Percentiles rank a stretch among this genome's conserved stretches.
Evolutionary conservation across 1,140 invertebrate genomes (phyloP).

Genomic region (Drosophila ambigua): DNA sequence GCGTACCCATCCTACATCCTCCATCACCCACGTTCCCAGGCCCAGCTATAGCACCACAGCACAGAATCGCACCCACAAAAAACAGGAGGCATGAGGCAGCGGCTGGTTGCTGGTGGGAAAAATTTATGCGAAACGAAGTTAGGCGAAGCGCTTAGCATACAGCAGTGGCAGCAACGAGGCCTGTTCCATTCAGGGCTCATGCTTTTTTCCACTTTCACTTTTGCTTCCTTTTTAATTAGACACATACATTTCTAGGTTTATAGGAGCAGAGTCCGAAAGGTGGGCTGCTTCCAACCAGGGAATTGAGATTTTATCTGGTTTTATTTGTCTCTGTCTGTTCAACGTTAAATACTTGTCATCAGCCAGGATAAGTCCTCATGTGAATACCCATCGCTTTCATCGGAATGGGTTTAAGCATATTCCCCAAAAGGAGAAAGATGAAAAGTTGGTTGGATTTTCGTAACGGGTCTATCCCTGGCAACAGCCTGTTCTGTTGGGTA

Average conservation of each 20-base stretch:
- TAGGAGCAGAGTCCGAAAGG: constrained; percentile 25
- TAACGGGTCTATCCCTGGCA: background rate
- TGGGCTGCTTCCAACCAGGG: constrained; percentile 2
- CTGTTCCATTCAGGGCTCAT: constrained; percentile 9
- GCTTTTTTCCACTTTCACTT: constrained; percentile 26
- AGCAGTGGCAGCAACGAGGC: constrained; percentile 18
- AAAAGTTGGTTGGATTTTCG: background rate
- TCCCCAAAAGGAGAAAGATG: too few species aligned
- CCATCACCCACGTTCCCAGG: too few species aligned
- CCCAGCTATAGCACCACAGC: background rate
- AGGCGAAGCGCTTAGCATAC: constrained; percentile 71
- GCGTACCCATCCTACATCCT: constrained; percentile 32
- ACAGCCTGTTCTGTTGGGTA: constrained; percentile 11
- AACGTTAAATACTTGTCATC: constrained; percentile 38
- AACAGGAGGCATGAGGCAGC: too few species aligned
- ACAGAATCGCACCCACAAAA: background rate
- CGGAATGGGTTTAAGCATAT: too few species aligned
- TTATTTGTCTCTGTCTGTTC: background rate
- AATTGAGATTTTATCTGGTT: constrained; percentile 1
- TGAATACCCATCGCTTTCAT: constrained; percentile 4
- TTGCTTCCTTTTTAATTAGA: constrained; percentile 72
- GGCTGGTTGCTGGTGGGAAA: constrained; percentile 8
- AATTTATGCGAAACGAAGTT: constrained; percentile 72
- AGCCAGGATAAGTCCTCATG: constrained; percentile 4
- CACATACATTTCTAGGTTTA: constrained; percentile 60